Evolutionary conservation across 2,888 invertebrate genomes (phyloP).

Genomic region (Hypena proboscidalis): DNA sequence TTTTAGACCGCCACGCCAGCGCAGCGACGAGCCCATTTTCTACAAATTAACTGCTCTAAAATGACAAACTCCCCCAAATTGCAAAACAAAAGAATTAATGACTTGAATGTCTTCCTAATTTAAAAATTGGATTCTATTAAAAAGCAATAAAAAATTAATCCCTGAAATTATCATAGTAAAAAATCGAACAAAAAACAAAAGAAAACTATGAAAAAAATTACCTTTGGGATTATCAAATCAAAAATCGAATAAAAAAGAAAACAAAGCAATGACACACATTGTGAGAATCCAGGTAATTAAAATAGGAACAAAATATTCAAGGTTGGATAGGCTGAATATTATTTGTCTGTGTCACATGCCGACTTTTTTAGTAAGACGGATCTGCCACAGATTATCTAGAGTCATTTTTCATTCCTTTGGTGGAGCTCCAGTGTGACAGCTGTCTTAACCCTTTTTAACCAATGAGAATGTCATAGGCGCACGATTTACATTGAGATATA

Average conservation of each 20-base stretch:
- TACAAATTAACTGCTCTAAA: constrained; percentile 14
- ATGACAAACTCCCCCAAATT: constrained; percentile 7
- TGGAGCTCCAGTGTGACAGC: constrained; percentile 80
- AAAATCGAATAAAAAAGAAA: constrained; percentile 43
- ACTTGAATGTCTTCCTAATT: constrained; percentile 13
- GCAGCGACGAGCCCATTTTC: constrained; percentile 6
- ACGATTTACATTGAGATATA: constrained; percentile 69
- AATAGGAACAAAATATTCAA: constrained; percentile 69
- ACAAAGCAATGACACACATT: constrained; percentile 66
- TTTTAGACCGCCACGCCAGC: neutral
- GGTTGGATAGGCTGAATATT: constrained; percentile 77
- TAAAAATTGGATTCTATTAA: constrained; percentile 2
- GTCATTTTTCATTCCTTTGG: constrained; percentile 80
- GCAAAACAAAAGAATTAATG: constrained; percentile 14
- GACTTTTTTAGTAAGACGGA: constrained; percentile 81
- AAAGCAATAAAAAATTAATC: constrained; percentile 7
- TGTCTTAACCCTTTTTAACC: constrained; percentile 84
- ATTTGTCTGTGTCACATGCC: constrained; percentile 81
- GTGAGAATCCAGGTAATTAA: constrained; percentile 84
- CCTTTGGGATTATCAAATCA: constrained; percentile 20
- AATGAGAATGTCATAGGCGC: constrained; percentile 80
- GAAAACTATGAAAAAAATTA: constrained; percentile 11
- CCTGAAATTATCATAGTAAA: constrained; percentile 9
- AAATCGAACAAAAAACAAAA: neutral
- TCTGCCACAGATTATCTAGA: constrained; percentile 83